phyloP scores from a whole-genome alignment of 2,797 vertebrate genomes.

The Etheostoma perlongum region DNA sequence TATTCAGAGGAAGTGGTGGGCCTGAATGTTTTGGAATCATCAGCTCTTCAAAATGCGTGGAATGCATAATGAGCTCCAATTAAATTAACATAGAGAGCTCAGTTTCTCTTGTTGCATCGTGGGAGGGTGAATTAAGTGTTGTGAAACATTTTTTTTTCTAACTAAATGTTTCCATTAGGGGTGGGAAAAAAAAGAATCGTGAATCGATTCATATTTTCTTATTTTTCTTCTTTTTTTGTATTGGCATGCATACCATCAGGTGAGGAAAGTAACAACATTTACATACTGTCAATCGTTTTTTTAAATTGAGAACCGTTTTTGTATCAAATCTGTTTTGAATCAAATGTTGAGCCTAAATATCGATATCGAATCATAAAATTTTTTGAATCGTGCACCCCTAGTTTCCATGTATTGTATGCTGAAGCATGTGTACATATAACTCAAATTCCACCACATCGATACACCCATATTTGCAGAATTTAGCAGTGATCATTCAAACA shows the following conservation, averaged over 20 bases:
- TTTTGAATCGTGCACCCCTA: too few species aligned
- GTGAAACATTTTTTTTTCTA: conserved; percentile 3
- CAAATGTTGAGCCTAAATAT: too few species aligned
- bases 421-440: background rate
- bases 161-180: conserved; percentile 3
- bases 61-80: conserved; percentile 79
- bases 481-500: conserved; percentile 28
- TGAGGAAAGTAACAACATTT: too few species aligned
- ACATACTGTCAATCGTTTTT: too few species aligned
- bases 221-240: too few species aligned
- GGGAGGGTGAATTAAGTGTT: conserved; percentile 16
- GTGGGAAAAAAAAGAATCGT: too few species aligned
- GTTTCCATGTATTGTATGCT: conserved; percentile 5
- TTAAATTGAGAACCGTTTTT: too few species aligned
- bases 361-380: too few species aligned
- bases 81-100: conserved; percentile 64
- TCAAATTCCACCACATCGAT: conserved; percentile 3
- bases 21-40: conserved; percentile 78
- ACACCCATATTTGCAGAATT: conserved; percentile 16
- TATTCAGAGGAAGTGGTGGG: conserved; percentile 71
- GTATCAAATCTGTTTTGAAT: too few species aligned
- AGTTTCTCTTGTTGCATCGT: conserved; percentile 46
- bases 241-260: too few species aligned
- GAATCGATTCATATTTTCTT: too few species aligned
- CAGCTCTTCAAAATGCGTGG: conserved; percentile 65